Evolutionary conservation across 2,797 vertebrate species (phyloP).

Genomic region (Danio jaintianensis): DNA sequence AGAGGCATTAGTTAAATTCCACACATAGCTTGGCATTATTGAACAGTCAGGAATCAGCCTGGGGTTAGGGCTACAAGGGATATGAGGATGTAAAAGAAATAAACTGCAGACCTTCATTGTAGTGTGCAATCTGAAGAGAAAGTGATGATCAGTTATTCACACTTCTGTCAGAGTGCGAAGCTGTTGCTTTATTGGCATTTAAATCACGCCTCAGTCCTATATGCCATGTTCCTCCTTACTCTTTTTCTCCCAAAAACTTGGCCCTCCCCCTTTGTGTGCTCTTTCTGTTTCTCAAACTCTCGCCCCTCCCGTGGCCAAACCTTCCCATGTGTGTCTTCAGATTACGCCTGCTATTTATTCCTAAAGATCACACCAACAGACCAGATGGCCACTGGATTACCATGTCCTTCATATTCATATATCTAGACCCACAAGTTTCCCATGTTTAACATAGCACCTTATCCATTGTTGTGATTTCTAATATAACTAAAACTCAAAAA

Average conservation of each 20-base stretch:
- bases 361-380: slow-evolving; percentile 76
- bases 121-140: slow-evolving; percentile 59
- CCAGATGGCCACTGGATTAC: slow-evolving; percentile 84
- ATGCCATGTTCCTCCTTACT: slow-evolving; percentile 48
- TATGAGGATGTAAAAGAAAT: slow-evolving; percentile 63
- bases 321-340: slow-evolving; percentile 77
- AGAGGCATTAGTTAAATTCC: slow-evolving; percentile 80
- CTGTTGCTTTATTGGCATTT: slow-evolving; percentile 77
- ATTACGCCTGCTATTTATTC: slow-evolving; percentile 81
- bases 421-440: slow-evolving; percentile 75
- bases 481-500: neutral
- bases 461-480: neutral
- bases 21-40: slow-evolving; percentile 83
- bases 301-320: slow-evolving; percentile 51
- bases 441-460: slow-evolving; percentile 65
- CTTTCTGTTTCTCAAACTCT: slow-evolving; percentile 28
- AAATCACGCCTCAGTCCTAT: slow-evolving; percentile 78
- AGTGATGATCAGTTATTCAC: slow-evolving; percentile 78
- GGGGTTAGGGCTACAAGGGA: slow-evolving; percentile 71
- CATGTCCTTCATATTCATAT: slow-evolving; percentile 84
- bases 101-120: slow-evolving; percentile 68
- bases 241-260: slow-evolving; percentile 49
- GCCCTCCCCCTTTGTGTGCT: slow-evolving; percentile 43
- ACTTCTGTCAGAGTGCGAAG: slow-evolving; percentile 67
- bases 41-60: slow-evolving; percentile 81